phyloP scores from a whole-genome alignment of 2,888 invertebrate species.

The Bombyx huttoni region DNA sequence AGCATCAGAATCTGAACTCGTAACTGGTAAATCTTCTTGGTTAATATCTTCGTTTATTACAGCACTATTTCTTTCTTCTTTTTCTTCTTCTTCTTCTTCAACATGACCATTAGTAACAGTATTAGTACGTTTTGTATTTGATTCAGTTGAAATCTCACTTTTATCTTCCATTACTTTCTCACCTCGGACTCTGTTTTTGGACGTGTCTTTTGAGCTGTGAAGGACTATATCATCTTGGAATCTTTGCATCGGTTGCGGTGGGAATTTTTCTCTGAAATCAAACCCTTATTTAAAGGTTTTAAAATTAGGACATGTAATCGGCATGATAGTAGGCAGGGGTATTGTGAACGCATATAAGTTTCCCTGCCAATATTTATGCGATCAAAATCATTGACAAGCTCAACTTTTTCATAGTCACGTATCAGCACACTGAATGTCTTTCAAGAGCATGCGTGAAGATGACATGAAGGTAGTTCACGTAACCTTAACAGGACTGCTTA shows the following conservation, averaged over 20 bases:
- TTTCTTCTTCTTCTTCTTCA: constrained; percentile 6
- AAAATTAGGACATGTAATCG: background rate
- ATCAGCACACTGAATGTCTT: too few species aligned
- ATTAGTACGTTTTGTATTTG: background rate
- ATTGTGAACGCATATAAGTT: too few species aligned
- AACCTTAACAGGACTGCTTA: too few species aligned
- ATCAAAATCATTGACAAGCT: too few species aligned
- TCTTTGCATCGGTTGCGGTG: constrained; percentile 2
- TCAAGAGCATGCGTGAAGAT: too few species aligned
- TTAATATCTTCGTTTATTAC: constrained; percentile 16
- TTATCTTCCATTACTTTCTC: background rate
- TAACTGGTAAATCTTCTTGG: constrained; percentile 12
- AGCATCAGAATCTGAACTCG: constrained; percentile 15
- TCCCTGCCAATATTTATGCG: too few species aligned
- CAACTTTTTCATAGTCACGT: too few species aligned
- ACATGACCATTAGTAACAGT: background rate
- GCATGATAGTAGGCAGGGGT: background rate
- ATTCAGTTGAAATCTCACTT: background rate
- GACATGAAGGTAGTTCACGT: too few species aligned
- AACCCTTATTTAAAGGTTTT: background rate
- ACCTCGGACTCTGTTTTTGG: background rate
- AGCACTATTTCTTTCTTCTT: constrained; percentile 9
- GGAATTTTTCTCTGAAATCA: constrained; percentile 2
- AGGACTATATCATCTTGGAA: constrained; percentile 3
- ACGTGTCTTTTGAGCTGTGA: background rate